These are phyloP conservation scores for Trachelus troglodyta DNA, from an alignment of 2,888 invertebrate genomes.

Conservation along the genomic window DNA sequence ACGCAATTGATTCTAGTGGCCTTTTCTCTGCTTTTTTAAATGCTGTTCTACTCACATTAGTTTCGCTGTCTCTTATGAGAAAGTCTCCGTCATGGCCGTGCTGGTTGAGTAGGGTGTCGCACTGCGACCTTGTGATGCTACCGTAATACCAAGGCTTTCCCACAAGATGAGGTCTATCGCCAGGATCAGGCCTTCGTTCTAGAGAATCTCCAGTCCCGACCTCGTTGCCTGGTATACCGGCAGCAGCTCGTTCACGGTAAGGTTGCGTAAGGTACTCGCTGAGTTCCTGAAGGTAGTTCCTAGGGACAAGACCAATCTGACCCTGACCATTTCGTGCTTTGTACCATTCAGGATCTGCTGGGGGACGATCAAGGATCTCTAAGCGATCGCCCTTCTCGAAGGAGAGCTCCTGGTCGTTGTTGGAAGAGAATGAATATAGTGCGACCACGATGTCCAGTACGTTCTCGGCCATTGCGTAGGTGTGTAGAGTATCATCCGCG, in stretches of 20 bases:
- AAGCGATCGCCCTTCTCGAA: slow-evolving; percentile 97
- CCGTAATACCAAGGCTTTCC: slow-evolving; percentile 98
- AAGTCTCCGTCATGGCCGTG: slow-evolving; percentile 98
- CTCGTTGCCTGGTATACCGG: slow-evolving; percentile 53
- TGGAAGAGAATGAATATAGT: slow-evolving; percentile 92
- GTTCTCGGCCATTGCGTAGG: slow-evolving; percentile 94
- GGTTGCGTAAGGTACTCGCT: slow-evolving; percentile 90
- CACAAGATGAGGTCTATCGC: slow-evolving; percentile 77
- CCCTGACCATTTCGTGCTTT: slow-evolving; percentile 94
- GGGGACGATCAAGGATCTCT: slow-evolving; percentile 95
- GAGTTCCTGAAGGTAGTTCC: slow-evolving; percentile 93
- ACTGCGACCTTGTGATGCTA: slow-evolving; percentile 93
- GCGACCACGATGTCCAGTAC: slow-evolving; percentile 97
- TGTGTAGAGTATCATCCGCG: slow-evolving; percentile 87
- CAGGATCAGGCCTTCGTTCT: slow-evolving; percentile 68
- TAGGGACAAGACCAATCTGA: slow-evolving; percentile 93
- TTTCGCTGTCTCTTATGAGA: slow-evolving; percentile 98
- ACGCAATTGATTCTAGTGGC: background rate
- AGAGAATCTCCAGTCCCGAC: slow-evolving; percentile 66
- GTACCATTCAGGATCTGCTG: slow-evolving; percentile 99
- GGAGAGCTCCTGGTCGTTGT: slow-evolving; percentile 94
- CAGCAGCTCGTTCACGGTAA: slow-evolving; percentile 71
- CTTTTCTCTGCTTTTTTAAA: background rate
- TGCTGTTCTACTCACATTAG: slow-evolving; percentile 82
- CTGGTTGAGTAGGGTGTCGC: slow-evolving; percentile 94